These are phyloP conservation scores for Coleophora deauratella DNA, from an alignment of 2,888 invertebrate genomes.

Conservation along the genomic window DNA sequence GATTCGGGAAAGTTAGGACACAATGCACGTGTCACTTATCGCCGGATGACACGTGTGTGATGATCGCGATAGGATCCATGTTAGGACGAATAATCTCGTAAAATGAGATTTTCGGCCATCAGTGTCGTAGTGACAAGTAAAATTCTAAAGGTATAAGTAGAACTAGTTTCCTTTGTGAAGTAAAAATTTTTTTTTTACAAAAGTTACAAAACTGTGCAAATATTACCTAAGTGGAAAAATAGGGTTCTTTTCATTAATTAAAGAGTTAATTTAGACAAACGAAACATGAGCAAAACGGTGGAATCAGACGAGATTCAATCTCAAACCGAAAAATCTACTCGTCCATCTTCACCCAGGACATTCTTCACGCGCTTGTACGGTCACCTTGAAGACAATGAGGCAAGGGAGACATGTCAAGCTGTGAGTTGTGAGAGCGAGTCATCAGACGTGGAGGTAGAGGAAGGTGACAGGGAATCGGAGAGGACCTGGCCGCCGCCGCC, in stretches of 20 bases:
- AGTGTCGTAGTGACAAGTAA: too few relatives aligned
- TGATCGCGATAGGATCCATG: too few relatives aligned
- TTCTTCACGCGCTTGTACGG: constrained; percentile 88
- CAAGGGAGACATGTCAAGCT: constrained; percentile 17
- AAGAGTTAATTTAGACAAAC: too few relatives aligned
- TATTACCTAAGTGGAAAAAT: background rate
- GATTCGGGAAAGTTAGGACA: constrained; percentile 26
- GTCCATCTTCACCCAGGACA: constrained; percentile 84
- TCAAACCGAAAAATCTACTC: constrained; percentile 26
- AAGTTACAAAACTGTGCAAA: too few relatives aligned
- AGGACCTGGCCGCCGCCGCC: constrained; percentile 21
- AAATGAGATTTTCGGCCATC: too few relatives aligned
- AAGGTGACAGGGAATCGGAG: constrained; percentile 27
- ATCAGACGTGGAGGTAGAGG: constrained; percentile 61
- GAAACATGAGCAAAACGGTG: constrained; percentile 34
- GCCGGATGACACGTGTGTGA: constrained; percentile 35
- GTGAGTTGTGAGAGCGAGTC: constrained; percentile 42
- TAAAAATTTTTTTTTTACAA: too few relatives aligned
- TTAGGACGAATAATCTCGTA: too few relatives aligned
- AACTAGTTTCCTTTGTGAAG: too few relatives aligned
- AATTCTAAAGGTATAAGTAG: too few relatives aligned
- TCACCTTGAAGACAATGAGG: constrained; percentile 75
- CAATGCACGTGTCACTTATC: constrained; percentile 43
- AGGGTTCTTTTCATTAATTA: too few relatives aligned
- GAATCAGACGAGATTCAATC: constrained; percentile 20